These are phyloP conservation scores for Tinea trinotella DNA, from an alignment of 2,888 invertebrate genomes.

Conservation along the genomic window DNA sequence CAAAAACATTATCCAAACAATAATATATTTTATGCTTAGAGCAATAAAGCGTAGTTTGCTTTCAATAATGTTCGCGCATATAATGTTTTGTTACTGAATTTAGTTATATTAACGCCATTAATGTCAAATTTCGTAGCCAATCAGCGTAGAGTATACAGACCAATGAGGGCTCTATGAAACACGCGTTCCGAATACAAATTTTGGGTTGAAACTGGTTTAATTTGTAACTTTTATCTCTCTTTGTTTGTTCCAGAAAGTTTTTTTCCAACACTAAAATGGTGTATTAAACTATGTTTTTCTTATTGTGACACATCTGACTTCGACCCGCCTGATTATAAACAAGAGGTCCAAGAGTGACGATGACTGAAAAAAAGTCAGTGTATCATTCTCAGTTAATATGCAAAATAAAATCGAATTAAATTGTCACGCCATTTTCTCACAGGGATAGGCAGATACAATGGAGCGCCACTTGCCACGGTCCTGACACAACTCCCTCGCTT, in stretches of 20 bases:
- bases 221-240: conserved; percentile 43
- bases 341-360: too few species aligned
- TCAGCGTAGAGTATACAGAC: conserved; percentile 46
- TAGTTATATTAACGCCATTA: conserved; percentile 64
- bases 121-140: conserved; percentile 67
- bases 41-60: conserved; percentile 23
- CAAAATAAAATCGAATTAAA: too few species aligned
- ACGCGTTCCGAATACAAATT: conserved; percentile 64
- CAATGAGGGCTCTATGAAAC: conserved; percentile 44
- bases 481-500: too few species aligned
- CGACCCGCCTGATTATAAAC: too few species aligned
- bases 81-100: conserved; percentile 25
- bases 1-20: not conserved
- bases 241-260: conserved; percentile 20
- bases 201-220: conserved; percentile 54
- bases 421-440: too few species aligned
- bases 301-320: too few species aligned
- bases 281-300: too few species aligned
- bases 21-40: not conserved
- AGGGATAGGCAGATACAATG: too few species aligned
- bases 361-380: too few species aligned
- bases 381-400: too few species aligned
- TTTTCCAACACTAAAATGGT: too few species aligned
- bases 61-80: conserved; percentile 19
- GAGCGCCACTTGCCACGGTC: too few species aligned